phyloP scores from a whole-genome alignment of 2,113 vertebrate species.

The Tauraco erythrolophus region DNA sequence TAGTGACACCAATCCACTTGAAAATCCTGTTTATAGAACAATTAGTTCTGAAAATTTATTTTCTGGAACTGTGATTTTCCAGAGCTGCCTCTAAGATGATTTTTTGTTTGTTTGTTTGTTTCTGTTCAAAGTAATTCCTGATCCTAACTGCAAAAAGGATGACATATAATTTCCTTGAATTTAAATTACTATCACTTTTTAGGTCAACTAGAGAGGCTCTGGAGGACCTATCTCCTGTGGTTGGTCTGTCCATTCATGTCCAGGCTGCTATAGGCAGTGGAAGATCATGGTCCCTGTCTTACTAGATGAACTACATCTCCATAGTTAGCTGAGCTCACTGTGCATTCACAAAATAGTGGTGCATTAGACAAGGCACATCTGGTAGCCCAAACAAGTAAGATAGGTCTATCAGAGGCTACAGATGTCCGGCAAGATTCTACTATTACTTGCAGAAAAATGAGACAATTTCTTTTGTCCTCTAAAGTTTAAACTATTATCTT shows the following conservation, averaged over 20 bases:
- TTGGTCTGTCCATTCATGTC: background rate
- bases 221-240: background rate
- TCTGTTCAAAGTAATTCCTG: background rate
- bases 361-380: background rate
- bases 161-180: background rate
- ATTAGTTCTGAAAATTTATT: background rate
- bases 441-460: background rate
- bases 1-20: background rate
- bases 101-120: background rate
- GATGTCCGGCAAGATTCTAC: background rate
- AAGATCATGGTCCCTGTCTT: background rate
- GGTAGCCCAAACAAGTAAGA: background rate
- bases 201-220: background rate
- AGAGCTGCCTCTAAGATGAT: background rate
- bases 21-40: background rate
- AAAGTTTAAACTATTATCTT: background rate
- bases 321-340: background rate
- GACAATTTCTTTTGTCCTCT: background rate
- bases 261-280: background rate
- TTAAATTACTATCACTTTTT: background rate
- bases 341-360: background rate
- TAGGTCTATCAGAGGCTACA: background rate
- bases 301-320: background rate
- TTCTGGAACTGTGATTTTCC: background rate
- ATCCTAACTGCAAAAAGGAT: background rate